These are phyloP conservation scores for Sciurus vulgaris DNA, from an alignment of 2,797 vertebrate genomes.

Conservation along the genomic window DNA sequence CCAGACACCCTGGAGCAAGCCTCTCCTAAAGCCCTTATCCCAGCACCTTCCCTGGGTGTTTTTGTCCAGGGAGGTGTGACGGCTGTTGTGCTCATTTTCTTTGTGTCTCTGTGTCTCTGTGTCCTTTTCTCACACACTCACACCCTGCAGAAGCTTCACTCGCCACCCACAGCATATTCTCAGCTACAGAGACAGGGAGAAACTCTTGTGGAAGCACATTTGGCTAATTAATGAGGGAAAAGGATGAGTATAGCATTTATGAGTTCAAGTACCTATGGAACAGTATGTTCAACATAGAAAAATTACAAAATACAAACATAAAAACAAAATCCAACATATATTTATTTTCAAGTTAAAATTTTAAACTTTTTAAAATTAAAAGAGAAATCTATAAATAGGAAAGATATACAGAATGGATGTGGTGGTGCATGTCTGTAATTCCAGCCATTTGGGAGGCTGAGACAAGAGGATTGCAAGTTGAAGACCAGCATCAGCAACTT, in stretches of 20 bases:
- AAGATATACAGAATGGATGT: no score
- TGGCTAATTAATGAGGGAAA: conserved; percentile 15
- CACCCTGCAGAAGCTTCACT: not conserved
- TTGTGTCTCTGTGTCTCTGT: not conserved
- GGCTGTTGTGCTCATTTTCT: not conserved
- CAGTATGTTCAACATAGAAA: conserved; percentile 18
- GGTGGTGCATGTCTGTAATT: no score
- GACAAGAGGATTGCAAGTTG: no score
- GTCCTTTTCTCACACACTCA: not conserved
- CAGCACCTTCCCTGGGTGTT: not conserved
- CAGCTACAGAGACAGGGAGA: not conserved
- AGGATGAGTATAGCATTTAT: not conserved
- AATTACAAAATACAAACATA: not conserved
- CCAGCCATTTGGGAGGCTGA: no score
- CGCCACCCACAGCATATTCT: not conserved
- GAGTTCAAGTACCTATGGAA: conserved; percentile 1
- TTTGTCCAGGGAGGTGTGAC: not conserved
- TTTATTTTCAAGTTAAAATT: conserved; percentile 38
- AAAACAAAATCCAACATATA: conserved; percentile 5
- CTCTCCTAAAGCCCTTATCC: not conserved
- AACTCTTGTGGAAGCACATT: not conserved
- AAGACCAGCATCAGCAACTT: no score
- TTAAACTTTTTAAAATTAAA: not conserved
- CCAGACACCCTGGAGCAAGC: not conserved
- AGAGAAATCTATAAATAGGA: not conserved